Base-by-base conservation (phyloP, 2,888 invertebrate genomes). In the Scaptomyza flava region DNA sequence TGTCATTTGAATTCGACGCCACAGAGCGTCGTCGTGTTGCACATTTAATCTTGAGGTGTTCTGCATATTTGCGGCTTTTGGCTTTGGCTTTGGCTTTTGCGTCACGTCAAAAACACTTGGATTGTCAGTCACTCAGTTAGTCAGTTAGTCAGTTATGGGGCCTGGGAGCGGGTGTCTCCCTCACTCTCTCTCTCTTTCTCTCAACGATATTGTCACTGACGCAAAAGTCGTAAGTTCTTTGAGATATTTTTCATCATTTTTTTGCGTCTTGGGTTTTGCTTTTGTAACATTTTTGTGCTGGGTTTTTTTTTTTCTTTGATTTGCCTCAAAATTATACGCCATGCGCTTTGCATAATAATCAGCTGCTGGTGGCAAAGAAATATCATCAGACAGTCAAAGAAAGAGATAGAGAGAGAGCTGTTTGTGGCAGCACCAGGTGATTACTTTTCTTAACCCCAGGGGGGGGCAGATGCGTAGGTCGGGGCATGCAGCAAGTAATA, bases 21-120 rank as follows among this genome's bases (percentile, higher is more conserved):
- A 72, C 69, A 77, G 77, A 38, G 23, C 23, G 23, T 14, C 14
- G 6, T 6, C 69, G 38, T 64, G 80, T 71, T 82, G 85, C 82
- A 82, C 85, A 82, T 82, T 85, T 82, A 80, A 82, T 82, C 72
- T 81, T 64, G 72, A 80, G 80, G 82, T 82, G 85, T 78, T 85
- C 72, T 80, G 85, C 85, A 85, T 85, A 82, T 85, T 82, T 85
- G 81, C 48, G 72, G 74, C 70, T 68, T 75, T 59, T 65, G 62
- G 34, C n/a, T 36, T 34, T 34, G 34, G n/a, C n/a, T n/a, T 38
- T 14, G 38, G 38, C 38, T 41, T 41, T 53, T 68, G 57, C 68
- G 58, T 84, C 82, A 85, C 76, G 78, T 82, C 82, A 85, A 72
- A 80, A 75, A 65, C 82, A 78, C 79, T 81, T 75, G 81, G 68